phyloP scores from a whole-genome alignment of 2,113 vertebrate genomes.

The Chamaetylas fuelleborni region DNA sequence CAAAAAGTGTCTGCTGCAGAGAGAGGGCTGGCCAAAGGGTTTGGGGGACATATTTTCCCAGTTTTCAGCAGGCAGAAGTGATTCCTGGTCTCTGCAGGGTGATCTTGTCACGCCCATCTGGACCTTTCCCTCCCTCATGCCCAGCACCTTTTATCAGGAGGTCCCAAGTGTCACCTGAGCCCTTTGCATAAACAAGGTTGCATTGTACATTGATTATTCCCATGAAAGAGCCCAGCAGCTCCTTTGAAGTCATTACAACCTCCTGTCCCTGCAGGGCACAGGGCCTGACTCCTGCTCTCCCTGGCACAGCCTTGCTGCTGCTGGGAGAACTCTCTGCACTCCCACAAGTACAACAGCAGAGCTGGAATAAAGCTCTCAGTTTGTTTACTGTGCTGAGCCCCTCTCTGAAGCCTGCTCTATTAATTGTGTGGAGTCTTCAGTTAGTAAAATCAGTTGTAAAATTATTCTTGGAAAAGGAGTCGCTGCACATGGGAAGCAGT shows the following conservation, averaged over 20 bases:
- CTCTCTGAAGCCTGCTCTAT: background rate
- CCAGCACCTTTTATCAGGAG: slow-evolving; percentile 5
- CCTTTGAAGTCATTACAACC: slow-evolving; percentile 42
- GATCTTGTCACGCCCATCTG: background rate
- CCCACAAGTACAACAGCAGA: background rate
- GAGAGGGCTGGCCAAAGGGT: background rate
- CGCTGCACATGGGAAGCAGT: background rate
- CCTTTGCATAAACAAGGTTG: slow-evolving; percentile 34
- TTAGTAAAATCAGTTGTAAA: slow-evolving; percentile 33
- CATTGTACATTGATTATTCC: slow-evolving; percentile 37
- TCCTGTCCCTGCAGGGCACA: background rate
- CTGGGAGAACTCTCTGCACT: background rate
- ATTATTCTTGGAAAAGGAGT: slow-evolving; percentile 28
- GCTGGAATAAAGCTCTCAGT: background rate
- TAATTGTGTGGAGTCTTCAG: background rate
- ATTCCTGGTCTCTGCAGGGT: background rate
- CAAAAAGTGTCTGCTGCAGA: background rate
- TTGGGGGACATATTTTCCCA: background rate
- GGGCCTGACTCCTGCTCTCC: background rate
- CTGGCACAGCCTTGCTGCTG: background rate
- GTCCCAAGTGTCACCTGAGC: slow-evolving; percentile 45
- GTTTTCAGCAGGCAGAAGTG: background rate
- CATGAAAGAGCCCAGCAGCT: slow-evolving; percentile 23
- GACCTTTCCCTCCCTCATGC: background rate
- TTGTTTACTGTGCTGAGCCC: background rate